Evolutionary conservation across 2,888 invertebrate genomes (phyloP).

Genomic region (Fragum fragum): DNA sequence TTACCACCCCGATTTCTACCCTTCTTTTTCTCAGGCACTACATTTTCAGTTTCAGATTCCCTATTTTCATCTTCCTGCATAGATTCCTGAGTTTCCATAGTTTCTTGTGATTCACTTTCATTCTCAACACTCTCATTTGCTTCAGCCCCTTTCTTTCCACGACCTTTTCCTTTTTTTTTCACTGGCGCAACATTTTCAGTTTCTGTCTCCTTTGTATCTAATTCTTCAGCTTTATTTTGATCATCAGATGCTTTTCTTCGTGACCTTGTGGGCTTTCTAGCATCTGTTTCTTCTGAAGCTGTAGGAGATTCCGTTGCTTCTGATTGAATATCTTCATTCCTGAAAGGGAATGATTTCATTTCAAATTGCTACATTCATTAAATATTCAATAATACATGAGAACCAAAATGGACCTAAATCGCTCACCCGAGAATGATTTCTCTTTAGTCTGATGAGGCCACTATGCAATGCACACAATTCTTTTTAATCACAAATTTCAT

Average conservation of each 20-base stretch:
- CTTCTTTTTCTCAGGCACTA: conserved; percentile 32
- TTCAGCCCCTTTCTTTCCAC: conserved; percentile 17
- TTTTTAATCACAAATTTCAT: too few species aligned
- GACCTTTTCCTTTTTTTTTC: conserved; percentile 38
- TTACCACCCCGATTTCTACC: conserved; percentile 21
- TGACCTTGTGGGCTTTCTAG: conserved; percentile 29
- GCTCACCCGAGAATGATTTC: too few species aligned
- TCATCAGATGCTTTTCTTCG: conserved; percentile 37
- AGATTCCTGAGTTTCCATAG: conserved; percentile 12
- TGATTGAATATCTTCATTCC: conserved; percentile 42
- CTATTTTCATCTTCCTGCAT: background rate
- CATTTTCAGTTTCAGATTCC: conserved; percentile 27
- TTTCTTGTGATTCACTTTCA: conserved; percentile 30
- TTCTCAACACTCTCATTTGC: conserved; percentile 19
- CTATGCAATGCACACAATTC: too few species aligned
- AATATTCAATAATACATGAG: too few species aligned
- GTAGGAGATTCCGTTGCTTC: conserved; percentile 46
- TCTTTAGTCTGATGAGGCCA: too few species aligned
- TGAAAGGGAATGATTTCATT: conserved; percentile 19
- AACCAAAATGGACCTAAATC: too few species aligned
- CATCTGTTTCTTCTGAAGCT: conserved; percentile 37
- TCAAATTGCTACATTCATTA: background rate
- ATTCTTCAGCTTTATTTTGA: conserved; percentile 38
- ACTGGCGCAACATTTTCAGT: conserved; percentile 11
- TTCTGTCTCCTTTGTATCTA: conserved; percentile 30